Evolutionary conservation across 2,113 vertebrate species (phyloP), one percentile per base, ranked within the genome.

Genomic region (Trogon surrucura): DNA sequence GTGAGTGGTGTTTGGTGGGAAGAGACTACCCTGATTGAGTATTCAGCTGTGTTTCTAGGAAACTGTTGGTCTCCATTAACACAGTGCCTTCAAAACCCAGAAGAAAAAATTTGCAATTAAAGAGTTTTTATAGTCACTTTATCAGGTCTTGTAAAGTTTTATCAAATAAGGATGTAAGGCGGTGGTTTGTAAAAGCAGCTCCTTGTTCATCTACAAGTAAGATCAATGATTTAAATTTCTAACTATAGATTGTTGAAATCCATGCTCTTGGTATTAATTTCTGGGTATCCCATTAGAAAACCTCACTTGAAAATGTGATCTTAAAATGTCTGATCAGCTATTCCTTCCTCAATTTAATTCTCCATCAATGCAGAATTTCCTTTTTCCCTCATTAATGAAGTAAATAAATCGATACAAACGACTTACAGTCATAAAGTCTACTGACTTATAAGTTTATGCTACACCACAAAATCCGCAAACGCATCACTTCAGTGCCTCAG

Each of bases 401-500:
- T 95, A 92, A 84, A 91, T 85, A 92, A 92, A 93, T 95, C 53
- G 0, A 91, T 95, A 94, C 34, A 94, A 93, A 89, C 85, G 54
- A 69, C 74, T 95, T 79, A 41, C 50, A 89, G 78, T 82, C 91
- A 69, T 93, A 73, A 92, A 89, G 25, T 77, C 73, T 85, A 19
- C 73, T 53, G 84, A 82, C 27, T 92, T 93, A 79, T 38, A 73
- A 91, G 65, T 65, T 95, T 81, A 61, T 85, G 47, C 74, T 85
- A 57, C 71, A 71, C 53, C 60, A 81, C 4, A 1, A 18, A 80
- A 66, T 58, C 74, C 60, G 79, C 77, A 91, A 75, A 91, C 16
- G 36, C 25, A 57, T 65, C 16, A 6, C 51, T 91, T 89, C 56
- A 73, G 41, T 75, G 57, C 38, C 34, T 93, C 23, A 17, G 36